Evolutionary conservation across 2,888 invertebrate genomes (phyloP).

Genomic region (Desoria tigrina): DNA sequence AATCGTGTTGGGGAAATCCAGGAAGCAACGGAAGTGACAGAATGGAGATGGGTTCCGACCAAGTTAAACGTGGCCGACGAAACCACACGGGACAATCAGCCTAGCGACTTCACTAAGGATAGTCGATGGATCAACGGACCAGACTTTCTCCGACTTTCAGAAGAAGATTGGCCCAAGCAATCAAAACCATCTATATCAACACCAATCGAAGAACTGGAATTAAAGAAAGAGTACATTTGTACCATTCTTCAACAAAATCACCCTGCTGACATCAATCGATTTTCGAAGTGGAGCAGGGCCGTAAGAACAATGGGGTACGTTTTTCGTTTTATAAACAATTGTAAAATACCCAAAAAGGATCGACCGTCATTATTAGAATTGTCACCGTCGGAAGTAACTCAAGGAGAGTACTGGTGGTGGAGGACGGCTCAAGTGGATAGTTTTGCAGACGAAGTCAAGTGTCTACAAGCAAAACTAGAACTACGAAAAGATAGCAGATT

Average conservation of each 20-base stretch:
- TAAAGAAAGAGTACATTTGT: background rate
- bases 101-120: background rate
- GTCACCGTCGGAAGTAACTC: background rate
- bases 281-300: constrained; percentile 14
- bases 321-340: background rate
- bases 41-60: constrained; percentile 46
- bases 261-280: constrained; percentile 9
- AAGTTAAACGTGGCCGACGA: too few species aligned
- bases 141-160: constrained; percentile 29
- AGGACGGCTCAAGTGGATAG: constrained; percentile 6
- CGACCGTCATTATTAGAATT: too few species aligned
- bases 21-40: constrained; percentile 17
- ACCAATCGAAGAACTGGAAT: background rate
- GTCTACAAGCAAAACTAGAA: background rate
- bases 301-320: constrained; percentile 17
- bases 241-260: background rate
- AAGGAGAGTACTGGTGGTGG: background rate
- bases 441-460: constrained; percentile 18
- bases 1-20: constrained; percentile 45
- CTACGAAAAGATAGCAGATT: constrained; percentile 7
- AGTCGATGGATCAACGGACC: constrained; percentile 45
- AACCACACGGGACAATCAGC: constrained; percentile 30
- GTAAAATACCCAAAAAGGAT: background rate
- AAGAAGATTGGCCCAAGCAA: constrained; percentile 28
- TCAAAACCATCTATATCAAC: background rate